phyloP scores from a whole-genome alignment of 1,140 invertebrate species.

The Helicoverpa armigera region DNA sequence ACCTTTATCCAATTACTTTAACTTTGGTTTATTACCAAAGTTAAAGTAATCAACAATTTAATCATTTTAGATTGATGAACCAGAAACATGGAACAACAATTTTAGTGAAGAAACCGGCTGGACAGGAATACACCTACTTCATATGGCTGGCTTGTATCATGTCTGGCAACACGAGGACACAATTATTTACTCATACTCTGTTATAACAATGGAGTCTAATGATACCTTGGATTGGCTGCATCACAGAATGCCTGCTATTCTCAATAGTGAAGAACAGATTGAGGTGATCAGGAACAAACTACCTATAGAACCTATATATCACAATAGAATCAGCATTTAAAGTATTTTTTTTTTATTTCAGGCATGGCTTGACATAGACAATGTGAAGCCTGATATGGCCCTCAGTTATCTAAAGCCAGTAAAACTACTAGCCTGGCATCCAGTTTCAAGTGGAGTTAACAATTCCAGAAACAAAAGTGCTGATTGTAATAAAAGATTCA shows the following conservation, averaged over 20 bases:
- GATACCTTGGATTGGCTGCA: slow-evolving; percentile 91
- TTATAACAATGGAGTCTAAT: slow-evolving; percentile 93
- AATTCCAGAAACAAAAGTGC: slow-evolving; percentile 90
- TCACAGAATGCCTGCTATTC: slow-evolving; percentile 93
- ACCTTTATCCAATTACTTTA: too few relatives aligned
- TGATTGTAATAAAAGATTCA: slow-evolving; percentile 89
- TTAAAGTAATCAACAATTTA: slow-evolving; percentile 21
- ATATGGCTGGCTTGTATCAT: slow-evolving; percentile 93
- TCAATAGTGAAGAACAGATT: slow-evolving; percentile 90
- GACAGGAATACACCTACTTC: slow-evolving; percentile 89
- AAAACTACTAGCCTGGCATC: slow-evolving; percentile 88
- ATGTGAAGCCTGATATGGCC: slow-evolving; percentile 87
- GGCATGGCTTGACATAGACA: slow-evolving; percentile 90
- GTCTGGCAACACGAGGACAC: slow-evolving; percentile 88
- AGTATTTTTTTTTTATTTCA: slow-evolving; percentile 65
- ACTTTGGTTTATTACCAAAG: too few relatives aligned
- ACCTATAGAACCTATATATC: too few relatives aligned
- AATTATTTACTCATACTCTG: slow-evolving; percentile 91
- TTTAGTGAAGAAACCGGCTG: slow-evolving; percentile 87
- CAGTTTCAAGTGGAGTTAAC: slow-evolving; percentile 91
- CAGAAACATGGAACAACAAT: slow-evolving; percentile 84
- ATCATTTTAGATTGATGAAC: slow-evolving; percentile 87
- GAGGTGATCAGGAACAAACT: slow-evolving; percentile 83
- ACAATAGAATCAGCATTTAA: not conserved
- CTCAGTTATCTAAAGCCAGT: slow-evolving; percentile 86